Conservation (phyloP, 1,140 invertebrate genomes). For the Caerostris darwini region DNA sequence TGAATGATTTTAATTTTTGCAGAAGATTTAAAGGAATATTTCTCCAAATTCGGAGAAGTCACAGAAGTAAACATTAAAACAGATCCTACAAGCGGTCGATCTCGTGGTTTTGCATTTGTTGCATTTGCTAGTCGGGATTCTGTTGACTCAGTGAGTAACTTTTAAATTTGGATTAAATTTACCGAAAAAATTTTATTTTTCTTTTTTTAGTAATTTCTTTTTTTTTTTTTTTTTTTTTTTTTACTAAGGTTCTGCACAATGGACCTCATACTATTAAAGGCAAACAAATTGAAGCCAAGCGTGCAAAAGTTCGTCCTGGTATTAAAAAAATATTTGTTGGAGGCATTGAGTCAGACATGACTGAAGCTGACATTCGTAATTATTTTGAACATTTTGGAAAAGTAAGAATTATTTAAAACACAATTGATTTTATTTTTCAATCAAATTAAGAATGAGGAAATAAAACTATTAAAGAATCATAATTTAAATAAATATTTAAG, state of each 20-base stretch:
- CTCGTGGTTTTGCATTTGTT: constrained; percentile 96
- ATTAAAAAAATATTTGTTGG: constrained; percentile 94
- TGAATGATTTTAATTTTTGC: constrained; percentile 81
- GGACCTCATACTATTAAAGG: constrained; percentile 95
- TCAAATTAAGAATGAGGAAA: too few relatives aligned
- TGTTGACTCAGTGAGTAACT: constrained; percentile 90
- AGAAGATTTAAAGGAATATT: constrained; percentile 96
- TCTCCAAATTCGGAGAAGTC: constrained; percentile 93
- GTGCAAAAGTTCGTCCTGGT: constrained; percentile 94
- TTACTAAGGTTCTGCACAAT: constrained; percentile 85
- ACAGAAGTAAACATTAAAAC: constrained; percentile 97
- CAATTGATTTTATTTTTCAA: too few relatives aligned
- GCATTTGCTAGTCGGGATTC: constrained; percentile 94
- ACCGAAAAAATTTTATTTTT: neutral
- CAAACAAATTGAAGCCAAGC: constrained; percentile 97
- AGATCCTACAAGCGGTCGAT: constrained; percentile 93
- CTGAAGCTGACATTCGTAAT: constrained; percentile 95
- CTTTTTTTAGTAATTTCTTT: neutral
- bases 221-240: constrained; percentile 73
- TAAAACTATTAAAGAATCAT: too few relatives aligned
- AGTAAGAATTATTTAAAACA: constrained; percentile 82
- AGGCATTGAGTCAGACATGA: constrained; percentile 93
- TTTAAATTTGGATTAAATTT: constrained; percentile 5
- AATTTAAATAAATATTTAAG: too few relatives aligned
- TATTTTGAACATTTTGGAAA: constrained; percentile 95